Evolutionary conservation across 2,113 vertebrate species (phyloP).

Genomic region (Nematolebias whitei): DNA sequence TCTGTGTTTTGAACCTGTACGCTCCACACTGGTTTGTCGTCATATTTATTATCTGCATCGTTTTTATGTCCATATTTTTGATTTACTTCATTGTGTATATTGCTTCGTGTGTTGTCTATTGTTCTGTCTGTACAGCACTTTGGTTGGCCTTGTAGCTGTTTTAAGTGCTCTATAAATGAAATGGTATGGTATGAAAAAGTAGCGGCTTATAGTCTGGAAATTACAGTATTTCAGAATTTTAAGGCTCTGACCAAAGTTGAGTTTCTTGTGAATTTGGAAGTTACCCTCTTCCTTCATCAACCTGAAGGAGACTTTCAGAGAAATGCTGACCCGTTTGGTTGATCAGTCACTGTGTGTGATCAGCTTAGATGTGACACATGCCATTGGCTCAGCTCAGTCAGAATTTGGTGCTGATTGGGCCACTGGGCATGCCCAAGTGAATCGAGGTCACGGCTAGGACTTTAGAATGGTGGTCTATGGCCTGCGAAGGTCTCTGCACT

Average conservation of each 20-base stretch:
- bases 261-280: constrained; percentile 6
- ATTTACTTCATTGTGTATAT: too few species aligned
- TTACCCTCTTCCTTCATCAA: constrained; percentile 11
- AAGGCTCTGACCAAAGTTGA: constrained; percentile 1
- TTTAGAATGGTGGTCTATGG: constrained; percentile 15
- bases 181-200: too few species aligned
- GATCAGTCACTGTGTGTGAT: constrained; percentile 54
- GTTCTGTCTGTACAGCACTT: too few species aligned
- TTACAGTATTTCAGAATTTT: too few species aligned
- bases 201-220: too few species aligned
- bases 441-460: constrained; percentile 53
- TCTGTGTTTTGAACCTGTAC: too few species aligned
- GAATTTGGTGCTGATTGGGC: constrained; percentile 50
- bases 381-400: constrained; percentile 40
- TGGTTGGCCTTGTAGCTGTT: too few species aligned
- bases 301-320: constrained; percentile 22
- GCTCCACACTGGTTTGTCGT: too few species aligned
- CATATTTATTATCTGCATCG: too few species aligned
- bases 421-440: constrained; percentile 42
- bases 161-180: too few species aligned
- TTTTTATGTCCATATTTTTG: too few species aligned
- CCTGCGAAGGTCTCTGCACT: constrained; percentile 25
- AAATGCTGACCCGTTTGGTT: constrained; percentile 43
- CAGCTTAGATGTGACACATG: constrained; percentile 49
- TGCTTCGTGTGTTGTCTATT: too few species aligned